Conservation (phyloP, 2,113 vertebrate species). For the Vulpes lagopus region DNA sequence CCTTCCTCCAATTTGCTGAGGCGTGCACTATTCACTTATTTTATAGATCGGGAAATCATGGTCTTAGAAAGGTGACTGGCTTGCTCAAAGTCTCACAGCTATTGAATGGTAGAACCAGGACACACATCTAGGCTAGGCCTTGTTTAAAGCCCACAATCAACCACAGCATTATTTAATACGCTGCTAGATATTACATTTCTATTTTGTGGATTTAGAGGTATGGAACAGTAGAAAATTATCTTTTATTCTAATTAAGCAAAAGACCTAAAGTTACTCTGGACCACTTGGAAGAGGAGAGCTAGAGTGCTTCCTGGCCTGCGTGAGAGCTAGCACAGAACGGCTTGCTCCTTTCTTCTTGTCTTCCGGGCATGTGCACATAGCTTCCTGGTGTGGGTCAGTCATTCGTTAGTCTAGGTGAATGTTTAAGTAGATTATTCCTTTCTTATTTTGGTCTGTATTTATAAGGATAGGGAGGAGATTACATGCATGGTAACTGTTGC, state of each 20-base stretch:
- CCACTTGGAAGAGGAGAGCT: background rate
- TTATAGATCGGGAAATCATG: background rate
- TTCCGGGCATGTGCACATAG: background rate
- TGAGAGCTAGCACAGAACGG: background rate
- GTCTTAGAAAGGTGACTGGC: background rate
- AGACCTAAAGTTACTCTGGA: background rate
- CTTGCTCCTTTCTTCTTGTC: no score
- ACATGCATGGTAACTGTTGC: background rate
- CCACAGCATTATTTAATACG: background rate
- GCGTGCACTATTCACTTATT: background rate
- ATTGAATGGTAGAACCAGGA: background rate
- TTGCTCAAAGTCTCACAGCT: background rate
- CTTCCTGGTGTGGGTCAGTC: background rate
- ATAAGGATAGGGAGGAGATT: background rate
- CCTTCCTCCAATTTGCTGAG: background rate
- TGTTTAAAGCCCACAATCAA: background rate
- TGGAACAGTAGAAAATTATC: background rate
- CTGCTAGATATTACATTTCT: background rate
- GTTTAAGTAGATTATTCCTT: background rate
- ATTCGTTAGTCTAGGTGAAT: background rate
- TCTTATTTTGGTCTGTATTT: background rate
- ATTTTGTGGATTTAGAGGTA: background rate
- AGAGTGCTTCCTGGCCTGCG: background rate
- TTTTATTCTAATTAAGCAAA: background rate
- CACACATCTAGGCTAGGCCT: background rate